phyloP scores from a whole-genome alignment of 2,797 vertebrate genomes.

The Pantherophis alleghaniensis region DNA sequence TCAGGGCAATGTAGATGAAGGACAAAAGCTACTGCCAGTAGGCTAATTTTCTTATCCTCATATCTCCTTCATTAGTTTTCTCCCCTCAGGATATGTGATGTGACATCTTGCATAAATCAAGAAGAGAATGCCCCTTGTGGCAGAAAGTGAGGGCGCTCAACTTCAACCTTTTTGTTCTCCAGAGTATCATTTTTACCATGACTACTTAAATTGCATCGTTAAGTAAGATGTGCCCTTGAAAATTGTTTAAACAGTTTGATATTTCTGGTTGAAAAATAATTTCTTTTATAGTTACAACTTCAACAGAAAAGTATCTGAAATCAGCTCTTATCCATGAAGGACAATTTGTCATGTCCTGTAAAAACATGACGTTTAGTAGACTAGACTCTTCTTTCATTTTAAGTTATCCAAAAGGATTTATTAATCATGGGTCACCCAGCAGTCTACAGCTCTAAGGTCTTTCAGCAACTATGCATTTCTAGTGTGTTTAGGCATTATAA shows the following conservation, averaged over 20 bases:
- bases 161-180: background rate
- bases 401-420: background rate
- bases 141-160: background rate
- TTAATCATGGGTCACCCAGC: background rate
- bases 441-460: background rate
- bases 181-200: background rate
- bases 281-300: background rate
- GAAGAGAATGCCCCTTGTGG: background rate
- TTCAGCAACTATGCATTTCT: background rate
- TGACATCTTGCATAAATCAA: background rate
- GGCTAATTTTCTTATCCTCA: background rate
- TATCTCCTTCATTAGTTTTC: background rate
- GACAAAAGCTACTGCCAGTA: background rate
- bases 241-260: background rate
- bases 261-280: background rate
- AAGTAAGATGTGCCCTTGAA: background rate
- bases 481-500: background rate
- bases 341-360: background rate
- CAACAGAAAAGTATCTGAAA: background rate
- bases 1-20: background rate
- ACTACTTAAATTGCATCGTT: background rate
- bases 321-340: background rate
- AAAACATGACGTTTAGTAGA: background rate
- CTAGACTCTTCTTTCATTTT: background rate
- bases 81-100: background rate